These are phyloP conservation scores for Melieria picta DNA, from an alignment of 2,888 invertebrate species.

Conservation along the genomic window DNA sequence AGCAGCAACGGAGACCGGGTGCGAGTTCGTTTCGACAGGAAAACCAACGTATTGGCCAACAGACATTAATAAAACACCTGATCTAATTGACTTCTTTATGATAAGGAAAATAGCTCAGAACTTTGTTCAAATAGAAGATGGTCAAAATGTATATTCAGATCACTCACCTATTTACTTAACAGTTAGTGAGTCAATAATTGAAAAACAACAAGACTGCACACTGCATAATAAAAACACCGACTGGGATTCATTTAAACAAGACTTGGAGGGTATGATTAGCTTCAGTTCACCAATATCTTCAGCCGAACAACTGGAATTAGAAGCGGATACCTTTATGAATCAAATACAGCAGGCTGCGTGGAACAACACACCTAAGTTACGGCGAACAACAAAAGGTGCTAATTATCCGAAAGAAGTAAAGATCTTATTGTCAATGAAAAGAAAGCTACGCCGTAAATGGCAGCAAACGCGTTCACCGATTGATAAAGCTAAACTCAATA, in stretches of 20 bases:
- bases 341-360: background rate
- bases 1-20: background rate
- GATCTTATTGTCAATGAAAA: background rate
- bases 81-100: slow-evolving; percentile 14
- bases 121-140: background rate
- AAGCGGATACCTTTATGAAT: background rate
- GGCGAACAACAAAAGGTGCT: background rate
- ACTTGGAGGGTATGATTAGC: background rate
- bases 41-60: slow-evolving; percentile 18
- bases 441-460: background rate
- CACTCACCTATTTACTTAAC: slow-evolving; percentile 13
- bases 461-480: too few relatives aligned
- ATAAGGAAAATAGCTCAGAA: background rate
- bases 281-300: background rate
- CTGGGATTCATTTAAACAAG: slow-evolving; percentile 7
- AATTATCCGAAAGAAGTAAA: background rate
- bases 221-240: slow-evolving; percentile 10
- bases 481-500: background rate
- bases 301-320: background rate
- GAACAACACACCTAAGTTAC: background rate
- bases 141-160: slow-evolving; percentile 10
- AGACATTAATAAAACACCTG: slow-evolving; percentile 11
- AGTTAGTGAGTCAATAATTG: background rate
- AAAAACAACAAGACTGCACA: background rate
- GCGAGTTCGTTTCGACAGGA: background rate